Evolutionary conservation across 2,888 invertebrate genomes (phyloP).

Genomic region (Callosobruchus maculatus): DNA sequence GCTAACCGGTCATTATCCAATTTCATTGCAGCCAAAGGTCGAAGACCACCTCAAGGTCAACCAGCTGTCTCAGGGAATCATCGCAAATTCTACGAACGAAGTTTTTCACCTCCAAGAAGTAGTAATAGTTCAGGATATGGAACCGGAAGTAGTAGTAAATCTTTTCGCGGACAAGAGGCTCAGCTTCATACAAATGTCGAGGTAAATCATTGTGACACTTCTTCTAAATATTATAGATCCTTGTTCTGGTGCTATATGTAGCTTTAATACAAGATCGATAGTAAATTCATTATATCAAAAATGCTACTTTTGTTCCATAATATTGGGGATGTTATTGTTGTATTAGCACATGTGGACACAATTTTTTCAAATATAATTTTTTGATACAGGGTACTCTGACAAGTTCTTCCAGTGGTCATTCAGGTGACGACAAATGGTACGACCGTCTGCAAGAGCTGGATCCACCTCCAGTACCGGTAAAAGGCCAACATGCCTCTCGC

Average conservation of each 20-base stretch:
- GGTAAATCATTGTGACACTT: slow-evolving; percentile 36
- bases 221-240: not conserved
- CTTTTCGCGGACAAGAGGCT: slow-evolving; percentile 41
- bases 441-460: slow-evolving; percentile 53
- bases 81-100: slow-evolving; percentile 68
- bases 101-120: slow-evolving; percentile 73
- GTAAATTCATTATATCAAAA: too few relatives aligned
- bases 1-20: too few relatives aligned
- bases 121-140: slow-evolving; percentile 79
- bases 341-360: too few relatives aligned
- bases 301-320: too few relatives aligned
- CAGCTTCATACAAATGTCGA: slow-evolving; percentile 46
- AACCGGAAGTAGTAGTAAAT: slow-evolving; percentile 63
- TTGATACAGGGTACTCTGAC: slow-evolving; percentile 56
- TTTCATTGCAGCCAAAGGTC: slow-evolving; percentile 33
- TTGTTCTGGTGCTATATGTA: too few relatives aligned
- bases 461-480: slow-evolving; percentile 54
- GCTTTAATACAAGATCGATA: too few relatives aligned
- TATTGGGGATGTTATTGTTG: too few relatives aligned
- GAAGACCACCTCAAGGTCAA: slow-evolving; percentile 50
- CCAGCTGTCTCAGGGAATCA: slow-evolving; percentile 59
- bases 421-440: slow-evolving; percentile 64
- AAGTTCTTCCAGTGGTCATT: slow-evolving; percentile 62
- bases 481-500: slow-evolving; percentile 40
- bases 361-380: not conserved